Percentiles rank a stretch among this genome's conserved stretches.
These are phyloP conservation scores for Chironomus riparius DNA, from an alignment of 2,888 invertebrate species.

Conservation along the genomic window DNA sequence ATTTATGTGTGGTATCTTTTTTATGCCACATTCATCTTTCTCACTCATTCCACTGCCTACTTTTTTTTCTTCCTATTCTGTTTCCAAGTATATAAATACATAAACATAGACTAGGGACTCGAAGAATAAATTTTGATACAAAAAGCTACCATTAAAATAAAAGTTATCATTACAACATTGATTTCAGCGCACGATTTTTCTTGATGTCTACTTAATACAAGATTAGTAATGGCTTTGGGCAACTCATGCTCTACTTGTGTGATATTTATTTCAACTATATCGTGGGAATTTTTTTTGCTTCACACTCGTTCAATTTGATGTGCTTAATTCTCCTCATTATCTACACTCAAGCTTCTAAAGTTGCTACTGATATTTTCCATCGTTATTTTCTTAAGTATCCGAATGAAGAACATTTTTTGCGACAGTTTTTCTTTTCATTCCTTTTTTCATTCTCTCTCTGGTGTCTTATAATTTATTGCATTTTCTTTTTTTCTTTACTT, in stretches of 20 bases:
- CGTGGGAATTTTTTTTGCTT: too few relatives aligned
- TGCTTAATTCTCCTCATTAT: neutral
- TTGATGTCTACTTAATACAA: conserved; percentile 6
- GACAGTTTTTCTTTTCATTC: neutral
- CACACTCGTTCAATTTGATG: too few relatives aligned
- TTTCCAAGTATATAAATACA: too few relatives aligned
- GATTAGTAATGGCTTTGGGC: conserved; percentile 10
- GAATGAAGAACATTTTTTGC: neutral
- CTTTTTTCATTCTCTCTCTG: neutral
- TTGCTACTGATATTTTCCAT: neutral
- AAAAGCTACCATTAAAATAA: neutral
- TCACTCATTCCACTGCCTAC: neutral
- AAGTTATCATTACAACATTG: neutral
- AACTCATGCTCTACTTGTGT: neutral
- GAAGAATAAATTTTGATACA: neutral
- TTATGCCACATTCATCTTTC: neutral
- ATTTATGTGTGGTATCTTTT: conserved; percentile 14
- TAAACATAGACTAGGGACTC: too few relatives aligned
- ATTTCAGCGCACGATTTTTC: neutral
- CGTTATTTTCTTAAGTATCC: neutral
- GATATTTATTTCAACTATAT: neutral
- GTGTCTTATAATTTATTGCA: neutral
- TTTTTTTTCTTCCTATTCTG: neutral
- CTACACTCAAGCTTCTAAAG: neutral
- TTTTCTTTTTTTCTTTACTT: neutral